Evolutionary conservation across 2,797 vertebrate genomes (phyloP).

Genomic region (Australoheros facetus): DNA sequence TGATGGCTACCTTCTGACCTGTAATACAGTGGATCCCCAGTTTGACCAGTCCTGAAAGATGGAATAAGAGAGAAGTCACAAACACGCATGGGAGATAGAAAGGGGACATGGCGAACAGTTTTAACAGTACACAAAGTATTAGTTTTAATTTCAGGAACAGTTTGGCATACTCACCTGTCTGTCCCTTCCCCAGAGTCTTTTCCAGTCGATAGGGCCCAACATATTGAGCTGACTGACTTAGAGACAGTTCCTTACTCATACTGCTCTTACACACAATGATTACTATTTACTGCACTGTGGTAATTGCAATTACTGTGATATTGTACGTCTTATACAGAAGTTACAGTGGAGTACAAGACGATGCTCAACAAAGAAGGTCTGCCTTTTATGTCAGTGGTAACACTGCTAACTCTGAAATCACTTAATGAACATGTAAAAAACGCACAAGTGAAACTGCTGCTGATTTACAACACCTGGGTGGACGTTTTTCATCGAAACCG

Average conservation of each 20-base stretch:
- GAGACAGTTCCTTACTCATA: constrained; percentile 88
- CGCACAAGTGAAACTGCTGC: constrained; percentile 12
- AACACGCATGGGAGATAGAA: not conserved
- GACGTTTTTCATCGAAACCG: not conserved
- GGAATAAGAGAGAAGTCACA: constrained; percentile 2
- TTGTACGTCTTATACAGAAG: constrained; percentile 49
- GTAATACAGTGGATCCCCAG: constrained; percentile 92
- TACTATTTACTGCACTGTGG: constrained; percentile 52
- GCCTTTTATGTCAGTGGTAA: constrained; percentile 22
- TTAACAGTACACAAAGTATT: not conserved
- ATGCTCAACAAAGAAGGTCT: constrained; percentile 19
- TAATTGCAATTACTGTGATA: constrained; percentile 67
- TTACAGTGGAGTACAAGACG: constrained; percentile 35
- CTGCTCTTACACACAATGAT: constrained; percentile 69
- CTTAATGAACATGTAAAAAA: constrained; percentile 27
- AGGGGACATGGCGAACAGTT: not conserved
- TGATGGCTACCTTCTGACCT: constrained; percentile 94
- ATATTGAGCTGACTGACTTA: constrained; percentile 90
- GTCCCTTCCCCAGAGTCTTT: constrained; percentile 93
- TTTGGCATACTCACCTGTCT: constrained; percentile 84
- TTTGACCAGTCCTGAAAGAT: constrained; percentile 88
- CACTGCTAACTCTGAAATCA: constrained; percentile 38
- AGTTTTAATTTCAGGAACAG: not conserved
- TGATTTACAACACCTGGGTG: constrained; percentile 27
- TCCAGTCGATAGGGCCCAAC: constrained; percentile 94